phyloP scores from a whole-genome alignment of 2,113 vertebrate species.

The Phalacrocorax aristotelis region DNA sequence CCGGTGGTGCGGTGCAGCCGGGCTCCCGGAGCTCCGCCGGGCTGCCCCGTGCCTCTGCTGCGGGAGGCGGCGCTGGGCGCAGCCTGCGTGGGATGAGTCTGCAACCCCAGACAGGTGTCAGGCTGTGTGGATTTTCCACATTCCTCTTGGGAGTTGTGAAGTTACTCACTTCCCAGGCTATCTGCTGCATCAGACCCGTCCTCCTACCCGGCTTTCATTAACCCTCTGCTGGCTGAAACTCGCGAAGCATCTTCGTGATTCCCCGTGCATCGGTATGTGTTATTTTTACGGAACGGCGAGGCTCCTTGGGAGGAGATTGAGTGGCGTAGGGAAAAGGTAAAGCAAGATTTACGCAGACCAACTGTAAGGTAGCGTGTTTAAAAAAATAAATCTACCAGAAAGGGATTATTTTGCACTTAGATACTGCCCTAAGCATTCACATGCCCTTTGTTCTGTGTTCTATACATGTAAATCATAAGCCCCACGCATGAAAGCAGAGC shows the following conservation, averaged over 20 bases:
- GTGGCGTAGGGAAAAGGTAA: not conserved
- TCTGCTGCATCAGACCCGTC: not conserved
- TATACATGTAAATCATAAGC: not conserved
- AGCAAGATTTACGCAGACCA: not conserved
- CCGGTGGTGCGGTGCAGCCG: too few relatives aligned
- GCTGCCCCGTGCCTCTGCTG: not conserved
- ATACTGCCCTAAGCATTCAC: too few relatives aligned
- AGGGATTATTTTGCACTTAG: not conserved
- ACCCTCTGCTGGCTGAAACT: not conserved
- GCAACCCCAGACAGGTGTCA: not conserved
- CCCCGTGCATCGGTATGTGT: fast-evolving
- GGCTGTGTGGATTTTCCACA: conserved; percentile 9
- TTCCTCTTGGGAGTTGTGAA: conserved; percentile 17
- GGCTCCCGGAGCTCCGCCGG: not conserved
- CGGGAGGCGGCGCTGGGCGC: not conserved
- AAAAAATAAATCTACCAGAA: not conserved
- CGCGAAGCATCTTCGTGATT: fast-evolving
- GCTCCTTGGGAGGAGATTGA: not conserved
- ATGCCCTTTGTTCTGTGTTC: too few relatives aligned
- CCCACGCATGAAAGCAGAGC: not conserved
- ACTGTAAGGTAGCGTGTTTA: not conserved
- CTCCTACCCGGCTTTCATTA: not conserved
- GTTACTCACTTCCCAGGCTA: not conserved
- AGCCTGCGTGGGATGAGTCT: not conserved
- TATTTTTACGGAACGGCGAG: not conserved